These are phyloP conservation scores for Temnothorax rugatulus DNA, from an alignment of 2,888 invertebrate species.

Conservation along the genomic window DNA sequence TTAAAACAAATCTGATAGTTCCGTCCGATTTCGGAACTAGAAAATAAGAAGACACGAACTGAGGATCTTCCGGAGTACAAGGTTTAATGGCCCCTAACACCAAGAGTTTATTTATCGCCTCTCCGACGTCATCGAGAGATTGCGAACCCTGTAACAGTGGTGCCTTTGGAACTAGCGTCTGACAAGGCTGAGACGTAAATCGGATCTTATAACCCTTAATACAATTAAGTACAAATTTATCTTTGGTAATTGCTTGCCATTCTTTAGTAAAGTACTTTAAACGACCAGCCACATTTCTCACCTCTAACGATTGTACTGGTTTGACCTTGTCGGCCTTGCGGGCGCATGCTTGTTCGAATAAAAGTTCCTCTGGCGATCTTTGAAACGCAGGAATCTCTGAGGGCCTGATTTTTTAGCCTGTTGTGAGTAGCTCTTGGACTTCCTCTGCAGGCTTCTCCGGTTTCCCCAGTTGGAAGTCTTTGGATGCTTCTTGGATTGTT, in stretches of 20 bases:
- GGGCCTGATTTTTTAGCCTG: not conserved
- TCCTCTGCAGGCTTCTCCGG: not conserved
- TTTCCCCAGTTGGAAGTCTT: not conserved
- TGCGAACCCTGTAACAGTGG: not conserved
- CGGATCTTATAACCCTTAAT: constrained; percentile 50
- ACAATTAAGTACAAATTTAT: constrained; percentile 49
- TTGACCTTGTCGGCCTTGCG: not conserved
- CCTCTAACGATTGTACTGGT: constrained; percentile 15
- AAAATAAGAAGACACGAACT: constrained; percentile 57
- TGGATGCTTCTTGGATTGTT: not conserved
- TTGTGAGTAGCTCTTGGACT: not conserved
- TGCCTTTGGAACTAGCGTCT: not conserved
- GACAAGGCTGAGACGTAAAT: constrained; percentile 6
- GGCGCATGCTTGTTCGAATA: not conserved
- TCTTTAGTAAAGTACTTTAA: constrained; percentile 31
- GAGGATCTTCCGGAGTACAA: constrained; percentile 12
- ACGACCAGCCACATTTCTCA: constrained; percentile 39
- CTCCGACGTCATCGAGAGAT: not conserved
- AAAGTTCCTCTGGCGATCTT: not conserved
- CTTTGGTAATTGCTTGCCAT: constrained; percentile 49
- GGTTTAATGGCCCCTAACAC: constrained; percentile 47
- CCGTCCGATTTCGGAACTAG: constrained; percentile 58
- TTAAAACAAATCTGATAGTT: constrained; percentile 17
- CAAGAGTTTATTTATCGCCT: constrained; percentile 45
- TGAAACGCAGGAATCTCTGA: not conserved